Base-by-base conservation (phyloP, 2,888 invertebrate genomes). In the Gasteruption jaculator region DNA sequence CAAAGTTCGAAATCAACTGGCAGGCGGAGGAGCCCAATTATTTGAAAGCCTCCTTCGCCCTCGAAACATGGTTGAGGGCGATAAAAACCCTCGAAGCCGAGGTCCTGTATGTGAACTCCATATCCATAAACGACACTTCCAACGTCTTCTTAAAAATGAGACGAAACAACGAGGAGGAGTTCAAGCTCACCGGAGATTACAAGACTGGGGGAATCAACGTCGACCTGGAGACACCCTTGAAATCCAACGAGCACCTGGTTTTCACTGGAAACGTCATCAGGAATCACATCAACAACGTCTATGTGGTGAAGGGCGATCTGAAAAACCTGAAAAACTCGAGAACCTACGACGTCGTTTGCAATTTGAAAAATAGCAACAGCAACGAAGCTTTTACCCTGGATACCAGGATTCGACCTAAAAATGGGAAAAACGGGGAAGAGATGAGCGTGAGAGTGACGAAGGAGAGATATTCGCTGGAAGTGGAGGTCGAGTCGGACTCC, bases 21-120 rank as follows among this genome's bases (percentile, higher is more conserved):
- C 57, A 64, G 18, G 46, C 60, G 15, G 63, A 68, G 7, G 53
- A 60, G 12, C 51, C 60, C 1, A 43, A 63, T 26, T 57, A 54
- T 15, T 43, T 60, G 0, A 66, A 60, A 49, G 59, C 61, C 5
- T 59, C 54, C 2, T 39, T 71, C 1, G 56, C 49, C 2, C 25
- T 74, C 3, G 57, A 58, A 19, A 73, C 72, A 3, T 73, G 72
- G 52, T 55, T 73, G n/a, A 60, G 62, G 24, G 53, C 62, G 27
- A 40, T 73, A 22, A 63, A 64, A 33, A 58, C 57, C 20, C 16
- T 73, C 18, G 59, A 68, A 38, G 53, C 53, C 0, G 53, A 58
- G 3, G 6, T 67, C 1, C 27, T 56, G 1, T 70, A 61, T 27
- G 52, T 49, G 22, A 68, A 61, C 35, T 42, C 48, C n/a, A 53